phyloP scores from a whole-genome alignment of 2,797 vertebrate species.

The Pseudocheirus occidentalis region DNA sequence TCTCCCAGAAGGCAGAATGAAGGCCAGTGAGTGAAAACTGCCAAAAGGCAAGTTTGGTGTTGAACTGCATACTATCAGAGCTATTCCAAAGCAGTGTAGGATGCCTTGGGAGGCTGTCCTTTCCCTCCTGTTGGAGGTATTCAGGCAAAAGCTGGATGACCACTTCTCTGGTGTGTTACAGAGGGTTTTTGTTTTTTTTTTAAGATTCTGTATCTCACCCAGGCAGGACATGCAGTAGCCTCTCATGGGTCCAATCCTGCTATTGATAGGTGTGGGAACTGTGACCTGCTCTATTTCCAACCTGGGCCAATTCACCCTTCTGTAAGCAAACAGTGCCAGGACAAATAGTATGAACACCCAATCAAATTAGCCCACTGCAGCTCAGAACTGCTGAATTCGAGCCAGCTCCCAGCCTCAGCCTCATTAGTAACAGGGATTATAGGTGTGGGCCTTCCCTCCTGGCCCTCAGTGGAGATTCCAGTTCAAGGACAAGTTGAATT shows the following conservation, averaged over 20 bases:
- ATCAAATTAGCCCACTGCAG: too few species aligned
- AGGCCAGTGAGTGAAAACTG: not conserved
- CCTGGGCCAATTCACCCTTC: not conserved
- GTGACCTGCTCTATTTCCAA: not conserved
- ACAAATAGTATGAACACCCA: not conserved
- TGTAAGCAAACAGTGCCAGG: not conserved
- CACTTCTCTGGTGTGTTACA: not conserved
- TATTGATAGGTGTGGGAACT: not conserved
- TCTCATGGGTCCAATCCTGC: not conserved
- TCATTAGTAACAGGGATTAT: not conserved
- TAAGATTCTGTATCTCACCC: not conserved
- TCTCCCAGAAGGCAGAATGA: not conserved
- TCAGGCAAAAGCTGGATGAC: not conserved
- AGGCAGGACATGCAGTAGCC: not conserved
- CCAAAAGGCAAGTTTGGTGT: not conserved
- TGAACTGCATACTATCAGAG: not conserved
- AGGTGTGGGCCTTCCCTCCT: not conserved
- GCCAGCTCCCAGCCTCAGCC: not conserved
- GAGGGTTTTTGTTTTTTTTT: not conserved
- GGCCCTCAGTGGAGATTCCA: not conserved
- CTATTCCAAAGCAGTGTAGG: not conserved
- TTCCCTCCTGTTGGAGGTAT: not conserved
- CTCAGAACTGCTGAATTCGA: not conserved
- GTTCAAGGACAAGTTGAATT: not conserved
- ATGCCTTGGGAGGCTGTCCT: not conserved